Evolutionary conservation across 2,113 vertebrate genomes (phyloP).

Genomic region (Tragelaphus strepsiceros): DNA sequence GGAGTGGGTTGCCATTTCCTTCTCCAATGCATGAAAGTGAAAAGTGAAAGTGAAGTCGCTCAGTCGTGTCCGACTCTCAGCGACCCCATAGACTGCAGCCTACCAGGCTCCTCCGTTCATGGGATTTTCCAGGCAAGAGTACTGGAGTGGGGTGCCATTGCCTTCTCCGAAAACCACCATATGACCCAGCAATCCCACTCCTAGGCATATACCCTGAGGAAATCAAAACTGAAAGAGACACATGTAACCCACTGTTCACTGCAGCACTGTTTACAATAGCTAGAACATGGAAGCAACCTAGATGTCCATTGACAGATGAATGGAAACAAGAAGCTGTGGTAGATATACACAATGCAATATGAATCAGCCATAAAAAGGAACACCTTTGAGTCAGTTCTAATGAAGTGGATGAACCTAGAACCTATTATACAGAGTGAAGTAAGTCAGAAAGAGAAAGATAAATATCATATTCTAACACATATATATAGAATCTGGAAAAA

Average conservation of each 20-base stretch:
- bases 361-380: not conserved
- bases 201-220: not conserved
- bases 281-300: not conserved
- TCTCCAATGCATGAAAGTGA: too few relatives aligned
- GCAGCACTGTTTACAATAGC: not conserved
- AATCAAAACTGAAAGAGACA: not conserved
- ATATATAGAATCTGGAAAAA: not conserved
- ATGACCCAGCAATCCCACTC: not conserved
- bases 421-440: not conserved
- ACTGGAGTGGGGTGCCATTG: too few relatives aligned
- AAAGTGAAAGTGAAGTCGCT: too few relatives aligned
- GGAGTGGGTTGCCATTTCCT: too few relatives aligned
- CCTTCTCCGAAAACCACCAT: not conserved
- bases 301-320: not conserved
- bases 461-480: not conserved
- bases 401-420: not conserved
- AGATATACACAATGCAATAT: not conserved
- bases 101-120: too few relatives aligned
- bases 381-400: not conserved
- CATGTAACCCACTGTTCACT: accelerated
- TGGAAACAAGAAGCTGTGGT: not conserved
- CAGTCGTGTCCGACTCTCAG: too few relatives aligned
- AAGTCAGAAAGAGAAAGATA: not conserved
- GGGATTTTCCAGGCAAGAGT: too few relatives aligned
- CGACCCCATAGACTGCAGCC: too few relatives aligned